Evolutionary conservation across 1,140 invertebrate genomes (phyloP), one percentile per base, ranked within the genome.

Genomic region (Zaprionus inermis): DNA sequence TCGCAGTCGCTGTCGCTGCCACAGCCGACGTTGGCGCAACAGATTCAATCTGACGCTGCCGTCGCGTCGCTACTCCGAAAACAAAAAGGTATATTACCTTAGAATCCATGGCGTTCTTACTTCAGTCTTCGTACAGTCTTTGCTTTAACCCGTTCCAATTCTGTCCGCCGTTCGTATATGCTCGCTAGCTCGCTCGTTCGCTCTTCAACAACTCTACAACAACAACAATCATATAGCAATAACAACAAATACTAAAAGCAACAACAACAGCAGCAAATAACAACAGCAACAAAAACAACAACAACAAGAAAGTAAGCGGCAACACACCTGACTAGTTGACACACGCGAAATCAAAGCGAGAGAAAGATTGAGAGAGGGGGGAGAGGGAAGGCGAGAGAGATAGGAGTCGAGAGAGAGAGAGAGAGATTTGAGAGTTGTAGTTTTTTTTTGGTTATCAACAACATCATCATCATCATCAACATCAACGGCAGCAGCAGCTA

Each of bases 111-210:
- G 82, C 82, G 91, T 91, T 92, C 88, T 92, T 91, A 92, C 90
- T 92, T 92, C 91, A 92, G 91, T 92, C 91, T 92, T 92, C 91
- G 91, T 92, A 92, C 91, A 92, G 91, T 92, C 91, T 92, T 92
- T 91, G 91, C 91, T 92, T 92, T 92, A 92, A 92, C 91, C 91
- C 91, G 91, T 92, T 92, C 91, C 91, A 92, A 92, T 83, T 92
- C 91, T 92, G 88, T 92, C 91, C 91, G 91, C 90, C 88, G 89
- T 81, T 85, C 74, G 78, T 81, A 71, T 59, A 28, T 28, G 24
- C 24, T 28, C 24, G 78, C 72, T 84, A 72, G 78, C 76, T 76
- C 78, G 81, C 81, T 83, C 80, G 81, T 83, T 89, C 75, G 85
- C 84, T 85, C 85, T 83, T 79, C n/a, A 70, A 55, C 34, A 18